Evolutionary conservation across 2,888 invertebrate species (phyloP).

Genomic region (Brachyopa scutellaris): DNA sequence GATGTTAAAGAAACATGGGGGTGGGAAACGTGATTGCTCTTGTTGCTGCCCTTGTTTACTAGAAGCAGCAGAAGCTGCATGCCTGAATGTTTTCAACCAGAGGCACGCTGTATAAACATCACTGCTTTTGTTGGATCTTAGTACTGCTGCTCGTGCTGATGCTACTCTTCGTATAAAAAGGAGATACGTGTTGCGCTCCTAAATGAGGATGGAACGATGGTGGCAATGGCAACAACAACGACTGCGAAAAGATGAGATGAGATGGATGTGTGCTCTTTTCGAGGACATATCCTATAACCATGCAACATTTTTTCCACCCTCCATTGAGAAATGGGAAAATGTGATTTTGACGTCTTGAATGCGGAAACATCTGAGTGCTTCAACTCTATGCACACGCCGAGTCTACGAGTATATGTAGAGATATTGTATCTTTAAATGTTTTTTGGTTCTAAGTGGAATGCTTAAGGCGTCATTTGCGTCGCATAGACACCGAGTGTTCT

Average conservation of each 20-base stretch:
- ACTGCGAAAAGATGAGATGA: slow-evolving; percentile 18
- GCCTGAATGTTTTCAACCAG: slow-evolving; percentile 50
- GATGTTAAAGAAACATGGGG: background rate
- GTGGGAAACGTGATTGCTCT: slow-evolving; percentile 41
- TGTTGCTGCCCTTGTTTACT: slow-evolving; percentile 60
- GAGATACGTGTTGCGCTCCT: slow-evolving; percentile 58
- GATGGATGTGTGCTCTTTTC: slow-evolving; percentile 43
- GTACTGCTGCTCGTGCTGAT: slow-evolving; percentile 26
- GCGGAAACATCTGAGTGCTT: slow-evolving; percentile 56
- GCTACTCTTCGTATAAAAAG: slow-evolving; percentile 16
- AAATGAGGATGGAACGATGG: slow-evolving; percentile 21
- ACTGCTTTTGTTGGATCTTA: slow-evolving; percentile 40
- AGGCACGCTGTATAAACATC: slow-evolving; percentile 46
- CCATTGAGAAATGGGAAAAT: slow-evolving; percentile 42
- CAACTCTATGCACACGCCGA: slow-evolving; percentile 19
- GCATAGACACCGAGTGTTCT: slow-evolving; percentile 33
- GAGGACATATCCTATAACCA: slow-evolving; percentile 48
- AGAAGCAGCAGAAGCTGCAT: slow-evolving; percentile 42
- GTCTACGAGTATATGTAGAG: slow-evolving; percentile 5
- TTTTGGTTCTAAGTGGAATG: slow-evolving; percentile 54
- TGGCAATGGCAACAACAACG: background rate
- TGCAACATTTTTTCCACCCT: slow-evolving; percentile 14
- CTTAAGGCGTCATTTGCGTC: slow-evolving; percentile 43
- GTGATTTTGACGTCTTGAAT: slow-evolving; percentile 65
- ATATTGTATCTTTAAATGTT: slow-evolving; percentile 57